A percentile compares a stretch with the other conserved stretches of the same genome.
Conservation (phyloP, 2,113 vertebrate genomes). For the Eptesicus fuscus region DNA sequence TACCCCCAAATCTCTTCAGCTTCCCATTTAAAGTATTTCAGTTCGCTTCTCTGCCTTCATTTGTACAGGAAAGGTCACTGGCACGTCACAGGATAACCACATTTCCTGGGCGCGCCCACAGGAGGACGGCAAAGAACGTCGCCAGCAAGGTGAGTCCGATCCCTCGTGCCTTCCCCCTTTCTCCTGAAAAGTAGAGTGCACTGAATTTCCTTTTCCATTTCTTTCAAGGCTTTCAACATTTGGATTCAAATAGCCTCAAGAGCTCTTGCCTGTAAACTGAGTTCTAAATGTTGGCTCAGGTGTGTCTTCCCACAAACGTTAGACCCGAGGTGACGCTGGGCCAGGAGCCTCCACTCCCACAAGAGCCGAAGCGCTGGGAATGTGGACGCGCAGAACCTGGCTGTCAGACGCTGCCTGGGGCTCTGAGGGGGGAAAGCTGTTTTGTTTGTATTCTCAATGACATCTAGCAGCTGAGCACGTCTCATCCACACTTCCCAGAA, state of each 20-base stretch:
- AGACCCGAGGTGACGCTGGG: neutral
- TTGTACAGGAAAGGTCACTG: neutral
- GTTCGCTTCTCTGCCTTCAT: neutral
- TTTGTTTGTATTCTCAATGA: neutral
- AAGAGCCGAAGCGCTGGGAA: rapidly evolving
- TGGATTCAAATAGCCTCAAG: neutral
- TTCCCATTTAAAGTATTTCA: neutral
- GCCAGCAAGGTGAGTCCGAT: no score
- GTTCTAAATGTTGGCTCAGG: neutral
- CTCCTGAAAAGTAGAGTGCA: neutral
- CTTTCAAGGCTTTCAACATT: neutral
- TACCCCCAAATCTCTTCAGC: neutral
- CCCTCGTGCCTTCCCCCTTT: neutral
- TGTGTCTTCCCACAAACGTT: neutral
- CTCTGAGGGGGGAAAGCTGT: rapidly evolving
- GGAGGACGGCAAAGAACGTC: rapidly evolving
- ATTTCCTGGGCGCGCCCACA: rapidly evolving
- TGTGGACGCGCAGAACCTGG: neutral
- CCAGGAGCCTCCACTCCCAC: neutral
- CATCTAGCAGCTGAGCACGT: neutral
- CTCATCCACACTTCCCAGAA: neutral
- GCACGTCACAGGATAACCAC: rapidly evolving
- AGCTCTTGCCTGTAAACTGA: no score
- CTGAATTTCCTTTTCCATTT: neutral
- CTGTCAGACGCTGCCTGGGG: neutral